Evolutionary conservation across 1,140 invertebrate genomes (phyloP).

Genomic region (Riptortus pedestris): DNA sequence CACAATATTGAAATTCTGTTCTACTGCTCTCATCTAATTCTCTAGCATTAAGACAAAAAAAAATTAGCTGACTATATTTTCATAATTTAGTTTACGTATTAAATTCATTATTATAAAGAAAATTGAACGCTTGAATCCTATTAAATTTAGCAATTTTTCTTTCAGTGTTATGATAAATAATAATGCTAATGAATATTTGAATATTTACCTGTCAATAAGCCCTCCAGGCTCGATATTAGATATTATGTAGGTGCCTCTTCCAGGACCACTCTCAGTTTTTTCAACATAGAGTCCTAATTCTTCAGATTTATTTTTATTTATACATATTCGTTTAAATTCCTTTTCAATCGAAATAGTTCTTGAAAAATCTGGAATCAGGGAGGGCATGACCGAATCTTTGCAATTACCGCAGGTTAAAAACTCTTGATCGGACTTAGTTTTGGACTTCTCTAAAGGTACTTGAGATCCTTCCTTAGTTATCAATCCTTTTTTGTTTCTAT

Average conservation of each 20-base stretch:
- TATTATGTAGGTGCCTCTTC: constrained; percentile 46
- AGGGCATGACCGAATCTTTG: constrained; percentile 29
- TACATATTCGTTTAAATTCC: constrained; percentile 31
- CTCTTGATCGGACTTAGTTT: not conserved
- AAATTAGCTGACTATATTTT: too few relatives aligned
- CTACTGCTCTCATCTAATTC: too few relatives aligned
- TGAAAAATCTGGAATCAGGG: constrained; percentile 38
- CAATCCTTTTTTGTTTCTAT: not conserved
- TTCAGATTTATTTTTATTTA: constrained; percentile 38
- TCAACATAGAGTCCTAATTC: constrained; percentile 50
- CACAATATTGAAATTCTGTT: too few relatives aligned
- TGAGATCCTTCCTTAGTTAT: not conserved
- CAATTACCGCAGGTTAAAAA: not conserved
- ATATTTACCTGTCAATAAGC: constrained; percentile 44
- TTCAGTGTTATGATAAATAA: too few relatives aligned
- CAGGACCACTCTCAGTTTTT: constrained; percentile 40
- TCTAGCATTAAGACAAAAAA: too few relatives aligned
- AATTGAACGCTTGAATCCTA: too few relatives aligned
- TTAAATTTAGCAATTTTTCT: too few relatives aligned
- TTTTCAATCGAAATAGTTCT: constrained; percentile 34
- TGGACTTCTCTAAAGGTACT: not conserved
- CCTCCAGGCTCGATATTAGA: constrained; percentile 47
- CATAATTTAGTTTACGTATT: too few relatives aligned
- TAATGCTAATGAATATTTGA: too few relatives aligned
- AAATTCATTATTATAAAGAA: too few relatives aligned